Base-by-base conservation (phyloP, 92 coral and sea anemone genomes). In the Parazoanthus darwini region DNA sequence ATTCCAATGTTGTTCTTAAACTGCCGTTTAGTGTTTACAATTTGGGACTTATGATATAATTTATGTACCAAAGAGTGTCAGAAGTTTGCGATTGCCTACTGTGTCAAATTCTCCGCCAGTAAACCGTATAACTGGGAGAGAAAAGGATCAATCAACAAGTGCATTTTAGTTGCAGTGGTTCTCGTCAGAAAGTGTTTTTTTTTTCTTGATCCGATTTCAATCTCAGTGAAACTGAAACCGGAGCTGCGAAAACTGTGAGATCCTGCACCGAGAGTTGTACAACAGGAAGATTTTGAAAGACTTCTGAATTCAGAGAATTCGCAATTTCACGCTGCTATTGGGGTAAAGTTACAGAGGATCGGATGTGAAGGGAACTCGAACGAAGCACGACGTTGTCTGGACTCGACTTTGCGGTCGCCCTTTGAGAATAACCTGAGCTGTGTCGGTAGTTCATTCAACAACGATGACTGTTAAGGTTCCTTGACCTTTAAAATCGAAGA, bases 31-130 rank as follows among this genome's bases (percentile, higher is more conserved):
- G 65, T 46, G 68, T 71, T 71, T 84, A 84, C 79, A 70, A 20
- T 46, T 83, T 29, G 36, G 11, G 16, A 54, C 37, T 84, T 14
- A 29, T 9, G n/a, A 71, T 71, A 33, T 84, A 70, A 84, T 71
- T 84, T 84, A 70, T 84, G 67, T n/a, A 73, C 43, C 11, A 71
- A 84, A 84, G 25, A 59, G 37, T 71, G 67, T 25, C 70, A 84
- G 87, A 71, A 70, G 18, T 18, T 16, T 3, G 6, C 44, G 77
- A 46, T 37, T 38, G 46, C 13, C 4, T n/a, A 14, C 33, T 14
- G 65, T 14, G 38, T 84, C 33, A 25, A 46, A 71, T 18, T 84
- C 66, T 4, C 68, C 42, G 74, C 56, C 79, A 70, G 78, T 33
- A 71, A 63, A 84, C 67, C 50, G 66, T 73, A 33, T 84, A 26